Conservation (phyloP, 2,888 invertebrate species). For the Agonopterix subpropinquella region DNA sequence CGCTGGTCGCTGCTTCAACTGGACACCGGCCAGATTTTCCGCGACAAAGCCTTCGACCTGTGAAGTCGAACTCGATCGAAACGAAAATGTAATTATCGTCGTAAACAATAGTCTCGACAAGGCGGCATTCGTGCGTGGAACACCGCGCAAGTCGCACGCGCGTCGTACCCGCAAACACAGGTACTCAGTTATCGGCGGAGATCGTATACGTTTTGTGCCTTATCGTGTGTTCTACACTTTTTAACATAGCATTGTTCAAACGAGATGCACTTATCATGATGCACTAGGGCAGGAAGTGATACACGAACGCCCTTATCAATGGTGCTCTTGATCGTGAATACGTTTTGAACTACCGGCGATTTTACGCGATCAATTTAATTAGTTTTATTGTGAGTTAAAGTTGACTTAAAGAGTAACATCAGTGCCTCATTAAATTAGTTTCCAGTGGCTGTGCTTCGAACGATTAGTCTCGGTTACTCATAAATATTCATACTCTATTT, state of each 20-base stretch:
- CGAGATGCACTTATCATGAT: slow-evolving; percentile 48
- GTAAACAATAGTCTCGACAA: slow-evolving; percentile 62
- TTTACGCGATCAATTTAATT: slow-evolving; percentile 18
- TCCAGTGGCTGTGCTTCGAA: slow-evolving; percentile 41
- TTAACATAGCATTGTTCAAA: slow-evolving; percentile 28
- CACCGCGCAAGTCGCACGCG: slow-evolving; percentile 60
- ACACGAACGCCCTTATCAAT: slow-evolving; percentile 25
- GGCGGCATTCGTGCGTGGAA: slow-evolving; percentile 64
- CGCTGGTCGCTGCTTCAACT: neutral
- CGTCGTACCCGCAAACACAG: slow-evolving; percentile 32
- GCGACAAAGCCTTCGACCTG: slow-evolving; percentile 57
- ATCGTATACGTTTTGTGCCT: slow-evolving; percentile 46
- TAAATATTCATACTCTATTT: slow-evolving; percentile 49
- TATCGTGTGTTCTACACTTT: slow-evolving; percentile 45
- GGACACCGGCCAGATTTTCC: slow-evolving; percentile 57
- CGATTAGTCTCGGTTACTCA: slow-evolving; percentile 36
- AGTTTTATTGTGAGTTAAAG: slow-evolving; percentile 21
- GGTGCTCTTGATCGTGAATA: slow-evolving; percentile 35
- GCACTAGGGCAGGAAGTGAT: slow-evolving; percentile 29
- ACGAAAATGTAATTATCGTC: slow-evolving; percentile 66
- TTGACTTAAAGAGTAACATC: neutral
- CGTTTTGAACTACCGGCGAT: slow-evolving; percentile 50
- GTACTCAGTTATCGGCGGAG: slow-evolving; percentile 38
- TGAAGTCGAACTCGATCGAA: slow-evolving; percentile 68
- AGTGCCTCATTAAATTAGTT: neutral